Evolutionary conservation across 2,888 invertebrate genomes (phyloP), one percentile per base, ranked within the genome.

Genomic region (Branchipolynoe longqiensis): DNA sequence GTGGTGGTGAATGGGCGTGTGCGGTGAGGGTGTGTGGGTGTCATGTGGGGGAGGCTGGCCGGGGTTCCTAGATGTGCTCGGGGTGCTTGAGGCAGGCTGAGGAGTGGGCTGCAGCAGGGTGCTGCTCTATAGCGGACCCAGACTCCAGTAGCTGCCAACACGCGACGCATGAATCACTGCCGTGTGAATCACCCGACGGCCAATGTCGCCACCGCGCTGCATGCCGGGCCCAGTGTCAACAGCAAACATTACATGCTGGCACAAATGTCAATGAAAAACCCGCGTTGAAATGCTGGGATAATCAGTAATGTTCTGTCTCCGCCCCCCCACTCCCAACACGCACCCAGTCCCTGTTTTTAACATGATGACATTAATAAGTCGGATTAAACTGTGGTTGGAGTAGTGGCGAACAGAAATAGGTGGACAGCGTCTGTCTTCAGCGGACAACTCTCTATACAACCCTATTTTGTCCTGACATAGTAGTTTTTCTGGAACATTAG

Each of bases 121-220:
- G 36, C 8, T 38, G 14, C 48, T 48, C 8, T 48, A 48, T 48
- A 48, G 48, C 48, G 8, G 18, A 18, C 8, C 48, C 18, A 18
- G 8, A 8, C 48, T 48, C 48, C 48, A 8, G 48, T 8, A 48
- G 8, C 48, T 12, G 48, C 12, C 25, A 62, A 62, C 69, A 69
- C 69, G 69, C 69, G 38, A 69, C 22, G 69, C 38, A 69, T 69
- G 69, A 69, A 69, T 69, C 69, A 69, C 38, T 1, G n/a, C n/a
- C n/a, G 36, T 38, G 69, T 69, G 69, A 69, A 36, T 69, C 69
- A 69, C 38, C 69, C 69, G 0, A 4, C 36, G 38, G 18, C 69
- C 69, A 69, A 69, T 69, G 36, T 36, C 69, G 69, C 38, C 69
- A 69, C n/a, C n/a, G n/a, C n/a, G n/a, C n/a, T n/a, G n/a, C n/a